Conservation (phyloP, 2,113 vertebrate species). For the Python bivittatus region DNA sequence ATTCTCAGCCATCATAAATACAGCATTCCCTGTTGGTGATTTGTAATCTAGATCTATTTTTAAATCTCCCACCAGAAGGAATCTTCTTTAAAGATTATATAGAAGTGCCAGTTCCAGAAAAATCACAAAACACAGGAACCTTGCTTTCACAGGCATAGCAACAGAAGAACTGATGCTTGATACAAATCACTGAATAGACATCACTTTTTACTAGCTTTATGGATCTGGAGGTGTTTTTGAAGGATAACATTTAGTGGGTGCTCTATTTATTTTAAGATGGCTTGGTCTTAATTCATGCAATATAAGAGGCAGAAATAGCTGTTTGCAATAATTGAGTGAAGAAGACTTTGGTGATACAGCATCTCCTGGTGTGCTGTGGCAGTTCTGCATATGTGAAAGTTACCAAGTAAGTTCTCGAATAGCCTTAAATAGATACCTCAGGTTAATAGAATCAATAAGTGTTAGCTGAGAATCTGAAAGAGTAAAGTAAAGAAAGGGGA, state of each 20-base stretch:
- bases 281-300: neutral
- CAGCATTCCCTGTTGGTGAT: neutral
- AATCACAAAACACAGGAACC: neutral
- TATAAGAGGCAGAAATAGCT: neutral
- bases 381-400: neutral
- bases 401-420: neutral
- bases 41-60: neutral
- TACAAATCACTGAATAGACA: neutral
- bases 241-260: neutral
- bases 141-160: neutral
- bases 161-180: neutral
- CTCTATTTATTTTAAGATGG: neutral
- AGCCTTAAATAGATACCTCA: neutral
- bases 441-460: neutral
- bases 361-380: neutral
- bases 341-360: neutral
- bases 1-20: neutral
- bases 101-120: neutral
- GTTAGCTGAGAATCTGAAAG: neutral
- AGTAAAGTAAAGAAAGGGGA: conserved; percentile 21
- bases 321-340: neutral
- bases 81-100: no score
- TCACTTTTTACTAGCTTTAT: neutral
- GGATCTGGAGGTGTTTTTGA: neutral
- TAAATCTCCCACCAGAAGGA: neutral